Conservation (phyloP, 2,113 vertebrate species). For the Phyllopteryx taeniolatus region DNA sequence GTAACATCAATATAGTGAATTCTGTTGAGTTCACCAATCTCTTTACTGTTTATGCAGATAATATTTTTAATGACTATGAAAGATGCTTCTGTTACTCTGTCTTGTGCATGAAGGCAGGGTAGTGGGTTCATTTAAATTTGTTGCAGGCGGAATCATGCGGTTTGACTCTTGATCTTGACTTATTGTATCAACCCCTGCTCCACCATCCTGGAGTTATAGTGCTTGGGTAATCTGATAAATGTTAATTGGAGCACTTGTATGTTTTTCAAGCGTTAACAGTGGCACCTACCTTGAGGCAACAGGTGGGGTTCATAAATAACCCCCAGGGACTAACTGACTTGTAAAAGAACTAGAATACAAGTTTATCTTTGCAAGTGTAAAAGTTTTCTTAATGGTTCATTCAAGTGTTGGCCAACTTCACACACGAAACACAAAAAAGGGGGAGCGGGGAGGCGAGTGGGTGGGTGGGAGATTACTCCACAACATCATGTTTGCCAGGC, state of each 20-base stretch:
- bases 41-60: not conserved
- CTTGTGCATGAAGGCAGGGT: not conserved
- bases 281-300: conserved; percentile 48
- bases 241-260: conserved; percentile 51
- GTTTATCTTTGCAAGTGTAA: conserved; percentile 71
- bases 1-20: not conserved
- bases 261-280: conserved; percentile 63
- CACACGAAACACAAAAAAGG: conserved; percentile 50
- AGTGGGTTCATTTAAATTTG: conserved; percentile 20
- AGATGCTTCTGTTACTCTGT: not conserved
- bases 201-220: conserved; percentile 27
- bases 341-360: conserved; percentile 43
- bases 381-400: conserved; percentile 72
- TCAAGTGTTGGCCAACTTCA: conserved; percentile 66
- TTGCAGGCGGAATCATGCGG: conserved; percentile 26
- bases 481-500: conserved; percentile 68
- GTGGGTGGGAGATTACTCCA: conserved; percentile 52
- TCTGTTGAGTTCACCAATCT: too few species aligned
- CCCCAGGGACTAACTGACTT: conserved; percentile 38
- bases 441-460: conserved; percentile 23
- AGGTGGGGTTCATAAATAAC: conserved; percentile 39
- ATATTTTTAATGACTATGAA: not conserved
- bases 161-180: conserved; percentile 51
- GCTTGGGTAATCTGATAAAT: conserved; percentile 64
- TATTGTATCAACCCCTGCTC: conserved; percentile 14